These are phyloP conservation scores for Pimpla rufipes DNA, from an alignment of 2,888 invertebrate genomes.

Conservation along the genomic window DNA sequence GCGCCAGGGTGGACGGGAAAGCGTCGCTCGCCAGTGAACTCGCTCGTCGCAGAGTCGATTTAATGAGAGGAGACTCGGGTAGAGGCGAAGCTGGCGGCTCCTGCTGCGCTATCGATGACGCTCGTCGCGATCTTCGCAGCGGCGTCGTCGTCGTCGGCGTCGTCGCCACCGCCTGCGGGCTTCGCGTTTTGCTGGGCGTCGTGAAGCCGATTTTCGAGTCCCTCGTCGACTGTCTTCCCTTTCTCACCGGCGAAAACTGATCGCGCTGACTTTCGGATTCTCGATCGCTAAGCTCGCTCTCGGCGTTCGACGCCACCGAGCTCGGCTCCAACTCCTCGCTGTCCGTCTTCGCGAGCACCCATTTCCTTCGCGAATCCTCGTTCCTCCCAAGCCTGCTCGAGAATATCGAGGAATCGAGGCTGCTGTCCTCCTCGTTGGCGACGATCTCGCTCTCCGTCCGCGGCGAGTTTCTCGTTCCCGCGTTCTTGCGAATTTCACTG, in stretches of 20 bases:
- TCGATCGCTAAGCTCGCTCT: slow-evolving; percentile 15
- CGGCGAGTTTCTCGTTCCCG: not conserved
- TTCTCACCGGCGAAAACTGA: not conserved
- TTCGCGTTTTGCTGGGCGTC: slow-evolving; percentile 3
- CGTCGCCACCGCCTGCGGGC: not conserved
- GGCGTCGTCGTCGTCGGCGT: slow-evolving; percentile 68
- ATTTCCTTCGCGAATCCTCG: not conserved
- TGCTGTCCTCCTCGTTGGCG: slow-evolving; percentile 35
- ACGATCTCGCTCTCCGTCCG: slow-evolving; percentile 24
- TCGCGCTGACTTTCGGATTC: slow-evolving; percentile 13
- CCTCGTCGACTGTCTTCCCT: slow-evolving; percentile 17
- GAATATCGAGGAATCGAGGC: slow-evolving; percentile 56
- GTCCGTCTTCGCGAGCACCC: not conserved
- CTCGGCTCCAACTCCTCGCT: not conserved
- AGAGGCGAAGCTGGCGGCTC: slow-evolving; percentile 17
- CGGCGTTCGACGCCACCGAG: slow-evolving; percentile 15
- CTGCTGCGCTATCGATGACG: slow-evolving; percentile 73
- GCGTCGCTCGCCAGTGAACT: slow-evolving; percentile 74
- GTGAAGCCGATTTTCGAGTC: not conserved
- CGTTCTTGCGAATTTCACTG: slow-evolving; percentile 33
- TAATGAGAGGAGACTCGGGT: slow-evolving; percentile 34
- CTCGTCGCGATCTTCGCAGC: slow-evolving; percentile 72
- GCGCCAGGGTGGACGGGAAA: slow-evolving; percentile 42
- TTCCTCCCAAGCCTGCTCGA: slow-evolving; percentile 1
- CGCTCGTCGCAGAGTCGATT: slow-evolving; percentile 68